A percentile compares a stretch with the other conserved stretches of the same genome.
Evolutionary conservation across 2,797 vertebrate species (phyloP).

Genomic region (Chaetophractus vellerosus): DNA sequence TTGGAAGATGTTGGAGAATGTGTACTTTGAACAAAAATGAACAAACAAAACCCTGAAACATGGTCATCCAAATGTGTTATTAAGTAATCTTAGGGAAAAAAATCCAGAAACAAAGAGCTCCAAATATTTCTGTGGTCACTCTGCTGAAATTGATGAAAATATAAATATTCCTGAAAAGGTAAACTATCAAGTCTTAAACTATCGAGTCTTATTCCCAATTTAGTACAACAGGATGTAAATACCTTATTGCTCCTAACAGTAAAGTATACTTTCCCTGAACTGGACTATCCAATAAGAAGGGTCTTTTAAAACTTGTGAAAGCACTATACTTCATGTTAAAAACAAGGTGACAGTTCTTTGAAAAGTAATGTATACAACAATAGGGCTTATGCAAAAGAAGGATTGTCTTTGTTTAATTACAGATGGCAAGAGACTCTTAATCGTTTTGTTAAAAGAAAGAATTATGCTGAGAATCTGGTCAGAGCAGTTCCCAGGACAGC

Average conservation of each 20-base stretch:
- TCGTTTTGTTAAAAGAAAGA: not conserved
- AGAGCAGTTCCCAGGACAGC: not conserved
- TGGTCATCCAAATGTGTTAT: not conserved
- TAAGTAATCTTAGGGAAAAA: not conserved
- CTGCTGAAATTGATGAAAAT: not conserved
- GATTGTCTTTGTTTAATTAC: not conserved
- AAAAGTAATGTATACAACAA: not conserved
- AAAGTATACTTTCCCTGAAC: not conserved
- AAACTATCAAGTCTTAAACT: not conserved
- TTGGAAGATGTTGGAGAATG: constrained; percentile 1
- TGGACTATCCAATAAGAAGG: not conserved
- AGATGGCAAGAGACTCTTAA: not conserved
- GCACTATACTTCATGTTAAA: not conserved
- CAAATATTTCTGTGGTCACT: not conserved
- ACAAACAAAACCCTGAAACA: not conserved
- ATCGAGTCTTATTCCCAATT: not conserved
- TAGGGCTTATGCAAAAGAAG: not conserved
- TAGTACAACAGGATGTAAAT: not conserved
- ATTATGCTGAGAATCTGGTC: not conserved
- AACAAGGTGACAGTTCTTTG: constrained; percentile 32
- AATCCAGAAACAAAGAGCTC: not conserved
- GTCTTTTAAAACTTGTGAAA: not conserved
- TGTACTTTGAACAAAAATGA: not conserved
- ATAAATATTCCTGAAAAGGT: not conserved
- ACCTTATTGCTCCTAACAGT: not conserved